Conservation (phyloP, 2,797 vertebrate genomes). For the Potorous gilbertii region DNA sequence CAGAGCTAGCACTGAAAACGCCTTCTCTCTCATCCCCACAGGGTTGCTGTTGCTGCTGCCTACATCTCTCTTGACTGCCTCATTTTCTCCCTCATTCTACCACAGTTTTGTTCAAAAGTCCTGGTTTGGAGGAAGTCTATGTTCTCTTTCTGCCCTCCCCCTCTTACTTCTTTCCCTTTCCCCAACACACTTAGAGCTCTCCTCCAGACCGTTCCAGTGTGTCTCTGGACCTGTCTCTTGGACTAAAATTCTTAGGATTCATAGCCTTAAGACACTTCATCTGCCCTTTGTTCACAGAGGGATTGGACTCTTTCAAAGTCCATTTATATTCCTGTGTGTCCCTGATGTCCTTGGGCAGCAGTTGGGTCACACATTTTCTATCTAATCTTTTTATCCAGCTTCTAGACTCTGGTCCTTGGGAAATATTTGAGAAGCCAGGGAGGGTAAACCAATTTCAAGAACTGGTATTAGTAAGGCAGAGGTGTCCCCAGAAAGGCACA, state of each 20-base stretch:
- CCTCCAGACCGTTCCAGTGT: not conserved
- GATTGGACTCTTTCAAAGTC: not conserved
- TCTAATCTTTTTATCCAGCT: not conserved
- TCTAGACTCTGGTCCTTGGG: not conserved
- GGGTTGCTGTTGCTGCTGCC: not conserved
- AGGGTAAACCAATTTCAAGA: not conserved
- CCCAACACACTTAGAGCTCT: not conserved
- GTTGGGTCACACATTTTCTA: not conserved
- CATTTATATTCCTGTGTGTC: not conserved
- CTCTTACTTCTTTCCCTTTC: not conserved
- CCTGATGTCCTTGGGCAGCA: not conserved
- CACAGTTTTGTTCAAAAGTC: not conserved
- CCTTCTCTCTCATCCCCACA: not conserved
- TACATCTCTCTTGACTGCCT: not conserved
- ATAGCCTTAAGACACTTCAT: not conserved
- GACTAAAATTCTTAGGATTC: not conserved
- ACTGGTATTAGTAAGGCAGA: not conserved
- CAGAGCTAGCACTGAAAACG: not conserved
- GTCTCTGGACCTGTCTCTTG: not conserved
- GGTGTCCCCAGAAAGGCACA: not conserved
- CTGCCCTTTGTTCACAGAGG: not conserved
- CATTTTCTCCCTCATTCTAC: not conserved
- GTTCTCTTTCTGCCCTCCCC: not conserved
- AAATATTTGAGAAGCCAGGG: not conserved
- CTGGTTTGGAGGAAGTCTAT: not conserved